Evolutionary conservation across 2,113 vertebrate species (phyloP).

Genomic region (Hippocampus mohnikei): DNA sequence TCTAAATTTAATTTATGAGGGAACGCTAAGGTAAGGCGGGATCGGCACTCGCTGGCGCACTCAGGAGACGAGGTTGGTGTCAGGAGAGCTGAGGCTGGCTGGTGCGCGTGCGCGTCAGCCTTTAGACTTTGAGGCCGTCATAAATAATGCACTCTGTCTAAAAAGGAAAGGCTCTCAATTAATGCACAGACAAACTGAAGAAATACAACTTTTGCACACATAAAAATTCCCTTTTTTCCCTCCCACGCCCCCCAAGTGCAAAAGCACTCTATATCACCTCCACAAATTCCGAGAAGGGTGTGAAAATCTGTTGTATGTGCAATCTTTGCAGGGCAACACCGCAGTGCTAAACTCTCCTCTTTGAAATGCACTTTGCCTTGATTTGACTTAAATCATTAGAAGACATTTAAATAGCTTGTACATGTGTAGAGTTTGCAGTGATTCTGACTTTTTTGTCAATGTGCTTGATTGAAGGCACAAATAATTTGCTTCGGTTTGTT

Average conservation of each 20-base stretch:
- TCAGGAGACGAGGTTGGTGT: slow-evolving; percentile 56
- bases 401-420: not conserved
- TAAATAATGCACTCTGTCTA: slow-evolving; percentile 68
- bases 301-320: slow-evolving; percentile 12
- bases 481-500: not conserved
- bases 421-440: not conserved
- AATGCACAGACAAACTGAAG: slow-evolving; percentile 62
- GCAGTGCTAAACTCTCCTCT: slow-evolving; percentile 13
- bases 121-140: slow-evolving; percentile 57
- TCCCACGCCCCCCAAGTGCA: slow-evolving; percentile 39
- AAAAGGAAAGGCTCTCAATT: slow-evolving; percentile 62
- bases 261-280: slow-evolving; percentile 49
- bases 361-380: slow-evolving; percentile 16
- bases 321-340: slow-evolving; percentile 11
- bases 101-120: slow-evolving; percentile 14
- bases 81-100: slow-evolving; percentile 53
- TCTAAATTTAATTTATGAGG: slow-evolving; percentile 70
- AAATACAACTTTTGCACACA: slow-evolving; percentile 33
- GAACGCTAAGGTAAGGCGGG: slow-evolving; percentile 64
- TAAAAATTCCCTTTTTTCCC: slow-evolving; percentile 39
- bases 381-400: slow-evolving; percentile 5
- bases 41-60: slow-evolving; percentile 42
- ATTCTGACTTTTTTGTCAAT: not conserved
- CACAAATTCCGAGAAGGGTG: slow-evolving; percentile 30
- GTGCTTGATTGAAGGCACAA: not conserved